Percentiles rank a stretch among this genome's conserved stretches.
These are phyloP conservation scores for Glandiceps talaboti DNA, from an alignment of 53 echinoderm and acorn worm genomes.

Conservation along the genomic window DNA sequence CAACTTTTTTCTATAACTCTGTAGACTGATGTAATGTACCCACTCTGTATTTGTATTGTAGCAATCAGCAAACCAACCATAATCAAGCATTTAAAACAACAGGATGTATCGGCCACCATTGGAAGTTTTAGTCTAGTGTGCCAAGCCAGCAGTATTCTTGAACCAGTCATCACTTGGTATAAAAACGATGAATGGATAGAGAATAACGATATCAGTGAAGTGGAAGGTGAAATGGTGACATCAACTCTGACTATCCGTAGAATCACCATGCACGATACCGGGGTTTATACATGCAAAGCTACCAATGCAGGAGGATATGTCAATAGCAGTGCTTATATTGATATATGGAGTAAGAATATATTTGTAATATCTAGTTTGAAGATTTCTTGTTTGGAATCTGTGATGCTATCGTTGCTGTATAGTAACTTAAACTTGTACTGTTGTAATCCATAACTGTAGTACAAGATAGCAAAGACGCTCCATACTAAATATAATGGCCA, in stretches of 20 bases:
- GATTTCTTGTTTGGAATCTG: too few relatives aligned
- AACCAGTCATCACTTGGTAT: constrained; percentile 50
- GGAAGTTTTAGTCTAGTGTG: constrained; percentile 39
- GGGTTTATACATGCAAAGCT: constrained; percentile 49
- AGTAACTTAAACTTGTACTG: too few relatives aligned
- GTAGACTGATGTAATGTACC: too few relatives aligned
- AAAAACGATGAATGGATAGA: constrained; percentile 14
- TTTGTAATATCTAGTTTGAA: too few relatives aligned
- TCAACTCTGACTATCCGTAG: not conserved
- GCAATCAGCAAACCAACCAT: not conserved
- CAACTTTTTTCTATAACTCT: too few relatives aligned
- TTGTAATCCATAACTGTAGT: too few relatives aligned
- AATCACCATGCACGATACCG: constrained; percentile 19
- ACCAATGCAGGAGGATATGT: constrained; percentile 36
- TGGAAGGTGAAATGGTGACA: not conserved
- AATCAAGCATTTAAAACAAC: not conserved
- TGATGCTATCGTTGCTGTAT: too few relatives aligned
- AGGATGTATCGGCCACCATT: constrained; percentile 5
- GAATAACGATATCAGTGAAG: not conserved
- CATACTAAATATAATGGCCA: too few relatives aligned
- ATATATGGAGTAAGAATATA: constrained; percentile 9
- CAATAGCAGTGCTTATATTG: not conserved
- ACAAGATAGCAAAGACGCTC: too few relatives aligned
- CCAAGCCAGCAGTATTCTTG: constrained; percentile 33
- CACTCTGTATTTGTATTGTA: too few relatives aligned